phyloP scores from a whole-genome alignment of 2,113 vertebrate species.

The Lasiurus cinereus region DNA sequence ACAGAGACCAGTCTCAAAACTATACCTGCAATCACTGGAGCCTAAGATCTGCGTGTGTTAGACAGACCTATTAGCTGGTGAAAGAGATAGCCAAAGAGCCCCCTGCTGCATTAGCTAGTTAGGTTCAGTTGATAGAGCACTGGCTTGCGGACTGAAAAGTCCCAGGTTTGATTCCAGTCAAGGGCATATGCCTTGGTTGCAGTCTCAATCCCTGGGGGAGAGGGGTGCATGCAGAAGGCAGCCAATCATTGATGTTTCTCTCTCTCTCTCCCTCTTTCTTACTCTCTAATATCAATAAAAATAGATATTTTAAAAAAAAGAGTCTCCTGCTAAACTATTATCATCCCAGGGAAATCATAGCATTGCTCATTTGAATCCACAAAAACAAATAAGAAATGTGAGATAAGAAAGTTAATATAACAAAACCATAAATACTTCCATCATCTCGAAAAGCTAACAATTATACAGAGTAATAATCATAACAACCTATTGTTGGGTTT shows the following conservation, averaged over 20 bases:
- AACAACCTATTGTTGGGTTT: background rate
- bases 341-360: background rate
- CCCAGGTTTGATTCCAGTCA: too few species aligned
- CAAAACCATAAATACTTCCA: background rate
- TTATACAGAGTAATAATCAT: background rate
- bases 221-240: too few species aligned
- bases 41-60: background rate
- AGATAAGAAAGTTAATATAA: constrained; percentile 3
- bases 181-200: too few species aligned
- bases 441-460: background rate
- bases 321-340: background rate
- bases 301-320: too few species aligned
- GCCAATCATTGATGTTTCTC: too few species aligned
- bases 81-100: background rate
- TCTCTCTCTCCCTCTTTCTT: too few species aligned
- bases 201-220: too few species aligned
- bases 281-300: too few species aligned
- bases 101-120: too few species aligned
- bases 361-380: background rate
- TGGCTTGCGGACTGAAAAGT: too few species aligned
- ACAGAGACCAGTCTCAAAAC: background rate
- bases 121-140: too few species aligned
- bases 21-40: background rate
- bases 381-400: background rate
- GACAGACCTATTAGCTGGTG: background rate